Evolutionary conservation across 2,888 invertebrate genomes (phyloP).

Genomic region (Drosophila helvetica): DNA sequence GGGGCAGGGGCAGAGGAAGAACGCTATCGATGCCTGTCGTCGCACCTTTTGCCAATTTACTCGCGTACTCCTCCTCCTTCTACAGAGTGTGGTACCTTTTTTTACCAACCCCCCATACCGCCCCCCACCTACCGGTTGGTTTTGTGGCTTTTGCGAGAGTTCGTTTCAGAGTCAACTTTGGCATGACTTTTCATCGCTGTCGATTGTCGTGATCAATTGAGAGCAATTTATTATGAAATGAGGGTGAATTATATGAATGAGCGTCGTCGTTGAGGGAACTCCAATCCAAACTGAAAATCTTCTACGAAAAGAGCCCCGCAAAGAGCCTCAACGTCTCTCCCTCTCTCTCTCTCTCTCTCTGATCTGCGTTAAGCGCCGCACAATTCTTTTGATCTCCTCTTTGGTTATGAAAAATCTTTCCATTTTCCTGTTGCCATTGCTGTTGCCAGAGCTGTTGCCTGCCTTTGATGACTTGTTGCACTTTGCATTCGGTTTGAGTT

Average conservation of each 20-base stretch:
- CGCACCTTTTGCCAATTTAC: slow-evolving; percentile 69
- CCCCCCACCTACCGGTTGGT: not conserved
- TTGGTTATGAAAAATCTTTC: slow-evolving; percentile 71
- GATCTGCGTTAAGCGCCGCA: slow-evolving; percentile 68
- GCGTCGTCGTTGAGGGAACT: slow-evolving; percentile 61
- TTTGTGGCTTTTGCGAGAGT: slow-evolving; percentile 36
- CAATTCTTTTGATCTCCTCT: slow-evolving; percentile 80
- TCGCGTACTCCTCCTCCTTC: slow-evolving; percentile 36
- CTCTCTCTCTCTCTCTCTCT: slow-evolving; percentile 19
- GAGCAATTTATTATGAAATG: slow-evolving; percentile 85
- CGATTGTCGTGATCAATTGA: slow-evolving; percentile 84
- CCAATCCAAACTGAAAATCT: slow-evolving; percentile 35
- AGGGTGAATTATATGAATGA: slow-evolving; percentile 84
- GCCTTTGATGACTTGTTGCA: slow-evolving; percentile 29
- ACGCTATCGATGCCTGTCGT: slow-evolving; percentile 58
- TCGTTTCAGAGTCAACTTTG: slow-evolving; percentile 72
- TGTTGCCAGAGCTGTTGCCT: slow-evolving; percentile 19
- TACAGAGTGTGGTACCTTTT: not conserved
- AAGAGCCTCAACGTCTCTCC: not conserved
- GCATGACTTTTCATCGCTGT: slow-evolving; percentile 79
- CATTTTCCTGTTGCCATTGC: slow-evolving; percentile 49
- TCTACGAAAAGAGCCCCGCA: slow-evolving; percentile 5
- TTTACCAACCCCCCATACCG: no score
- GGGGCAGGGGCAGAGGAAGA: not conserved
- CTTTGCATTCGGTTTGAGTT: slow-evolving; percentile 74